Base-by-base conservation (phyloP, 2,888 invertebrate species). In the Melolontha melolontha region DNA sequence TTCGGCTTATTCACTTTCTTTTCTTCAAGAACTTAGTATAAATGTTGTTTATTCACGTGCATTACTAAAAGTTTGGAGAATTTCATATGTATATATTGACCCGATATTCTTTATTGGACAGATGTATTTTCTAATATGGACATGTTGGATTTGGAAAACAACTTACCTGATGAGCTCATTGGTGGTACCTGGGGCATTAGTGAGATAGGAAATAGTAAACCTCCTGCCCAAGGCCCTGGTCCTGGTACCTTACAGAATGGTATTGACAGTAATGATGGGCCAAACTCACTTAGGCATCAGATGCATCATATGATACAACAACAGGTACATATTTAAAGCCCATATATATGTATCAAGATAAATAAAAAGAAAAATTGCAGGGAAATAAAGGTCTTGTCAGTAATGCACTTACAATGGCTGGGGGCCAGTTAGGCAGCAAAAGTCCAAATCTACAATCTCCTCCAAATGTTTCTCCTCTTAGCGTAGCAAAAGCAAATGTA, bases 161-260 rank as follows among this genome's bases (percentile, higher is more conserved):
- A 95, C 84, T 89, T 96, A 77, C 96, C 96, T 51, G 95, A 96
- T 85, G 96, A 96, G 84, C 86, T 96, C 75, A 92, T 95, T 84
- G 88, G 89, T 64, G 89, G 90, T 67, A 88, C 90, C 74, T 94
- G 94, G 93, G 90, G 91, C 70, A 82, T 87, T n/a, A 72, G 74
- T 39, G 92, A 92, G 80, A 89, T 83, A 73, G 82, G 80, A 70
- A 86, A 89, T 67, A 89, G 89, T 71, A 93, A 92, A 82, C 92
- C 93, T 73, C 92, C 93, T 27, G 93, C 92, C 22, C 93, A 93
- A 78, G 94, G 93, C 29, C 93, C 93, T 7, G 94, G 94, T 27
- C 93, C 92, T 64, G 92, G 92, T 75, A 87, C 85, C 66, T 87
- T 87, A 73, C 91, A 92, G 82, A 92, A 93, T 80, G 92, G 92